These are phyloP conservation scores for Mactromeris polynyma DNA, from an alignment of 2,888 invertebrate species.

Conservation along the genomic window DNA sequence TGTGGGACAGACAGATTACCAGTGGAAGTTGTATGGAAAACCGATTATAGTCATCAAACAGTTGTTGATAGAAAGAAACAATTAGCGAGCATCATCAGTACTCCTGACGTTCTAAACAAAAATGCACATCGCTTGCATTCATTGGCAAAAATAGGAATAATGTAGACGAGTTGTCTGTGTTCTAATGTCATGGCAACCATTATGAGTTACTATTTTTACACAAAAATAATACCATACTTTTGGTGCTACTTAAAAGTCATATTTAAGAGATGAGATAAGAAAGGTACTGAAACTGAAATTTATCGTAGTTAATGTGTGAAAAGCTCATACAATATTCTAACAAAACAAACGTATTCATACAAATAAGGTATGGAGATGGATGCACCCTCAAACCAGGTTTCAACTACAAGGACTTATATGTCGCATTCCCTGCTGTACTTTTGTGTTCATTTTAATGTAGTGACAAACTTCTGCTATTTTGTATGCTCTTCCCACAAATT, in stretches of 20 bases:
- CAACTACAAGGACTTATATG: no score
- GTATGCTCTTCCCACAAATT: no score
- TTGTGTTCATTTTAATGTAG: no score
- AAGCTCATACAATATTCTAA: no score
- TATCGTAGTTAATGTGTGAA: background rate
- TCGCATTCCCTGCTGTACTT: no score
- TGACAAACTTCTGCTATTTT: no score
- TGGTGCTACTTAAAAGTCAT: background rate
- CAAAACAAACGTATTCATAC: no score
- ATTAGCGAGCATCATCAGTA: constrained; percentile 32
- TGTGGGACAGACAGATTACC: background rate
- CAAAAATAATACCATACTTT: background rate
- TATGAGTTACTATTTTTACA: background rate
- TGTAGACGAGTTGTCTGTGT: constrained; percentile 28
- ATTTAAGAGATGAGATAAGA: background rate
- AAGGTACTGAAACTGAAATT: background rate
- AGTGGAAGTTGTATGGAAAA: constrained; percentile 31
- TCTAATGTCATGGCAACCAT: constrained; percentile 43
- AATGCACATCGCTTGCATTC: constrained; percentile 40
- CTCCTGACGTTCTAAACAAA: constrained; percentile 15
- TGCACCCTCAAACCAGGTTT: no score
- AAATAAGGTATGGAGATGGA: no score
- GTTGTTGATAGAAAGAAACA: constrained; percentile 43
- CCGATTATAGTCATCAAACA: constrained; percentile 33
- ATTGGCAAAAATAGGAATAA: constrained; percentile 32